A percentile compares a stretch with the other conserved stretches of the same genome.
phyloP scores from a whole-genome alignment of 2,113 vertebrate species.

The Prinia subflava region DNA sequence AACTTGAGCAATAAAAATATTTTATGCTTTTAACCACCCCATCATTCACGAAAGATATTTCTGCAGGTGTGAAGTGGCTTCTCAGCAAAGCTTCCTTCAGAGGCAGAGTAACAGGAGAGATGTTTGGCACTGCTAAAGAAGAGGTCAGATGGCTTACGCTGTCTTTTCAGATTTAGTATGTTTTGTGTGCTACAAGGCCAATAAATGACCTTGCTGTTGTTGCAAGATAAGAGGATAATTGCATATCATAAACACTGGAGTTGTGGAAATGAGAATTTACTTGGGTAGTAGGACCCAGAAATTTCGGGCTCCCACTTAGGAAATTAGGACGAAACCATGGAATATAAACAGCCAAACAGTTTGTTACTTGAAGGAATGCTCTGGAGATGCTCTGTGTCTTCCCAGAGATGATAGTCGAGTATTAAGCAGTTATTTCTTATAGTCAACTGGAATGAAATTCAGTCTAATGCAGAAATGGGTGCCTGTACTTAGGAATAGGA shows the following conservation, averaged over 20 bases:
- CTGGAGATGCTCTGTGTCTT: not conserved
- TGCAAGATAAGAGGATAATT: not conserved
- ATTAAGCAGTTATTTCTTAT: not conserved
- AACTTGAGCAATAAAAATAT: slow-evolving; percentile 58
- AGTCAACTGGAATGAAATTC: not conserved
- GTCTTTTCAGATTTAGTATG: not conserved
- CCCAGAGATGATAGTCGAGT: not conserved
- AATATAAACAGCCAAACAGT: not conserved
- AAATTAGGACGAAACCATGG: not conserved
- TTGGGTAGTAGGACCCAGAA: not conserved
- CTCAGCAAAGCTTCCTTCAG: not conserved
- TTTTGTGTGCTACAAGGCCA: not conserved
- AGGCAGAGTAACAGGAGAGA: not conserved
- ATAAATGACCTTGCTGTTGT: not conserved
- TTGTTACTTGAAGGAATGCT: not conserved
- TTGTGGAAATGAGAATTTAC: not conserved
- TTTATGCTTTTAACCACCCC: slow-evolving; percentile 37
- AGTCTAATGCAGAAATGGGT: not conserved
- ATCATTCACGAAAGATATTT: slow-evolving; percentile 52
- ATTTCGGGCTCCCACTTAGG: not conserved
- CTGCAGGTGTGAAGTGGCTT: slow-evolving; percentile 56
- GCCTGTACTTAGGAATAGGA: not conserved
- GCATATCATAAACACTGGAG: not conserved
- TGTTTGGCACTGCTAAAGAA: not conserved
- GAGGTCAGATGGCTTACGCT: not conserved